A percentile compares a stretch with the other conserved stretches of the same genome.
These are phyloP conservation scores for Panorpa germanica DNA, from an alignment of 2,888 invertebrate species.

Conservation along the genomic window DNA sequence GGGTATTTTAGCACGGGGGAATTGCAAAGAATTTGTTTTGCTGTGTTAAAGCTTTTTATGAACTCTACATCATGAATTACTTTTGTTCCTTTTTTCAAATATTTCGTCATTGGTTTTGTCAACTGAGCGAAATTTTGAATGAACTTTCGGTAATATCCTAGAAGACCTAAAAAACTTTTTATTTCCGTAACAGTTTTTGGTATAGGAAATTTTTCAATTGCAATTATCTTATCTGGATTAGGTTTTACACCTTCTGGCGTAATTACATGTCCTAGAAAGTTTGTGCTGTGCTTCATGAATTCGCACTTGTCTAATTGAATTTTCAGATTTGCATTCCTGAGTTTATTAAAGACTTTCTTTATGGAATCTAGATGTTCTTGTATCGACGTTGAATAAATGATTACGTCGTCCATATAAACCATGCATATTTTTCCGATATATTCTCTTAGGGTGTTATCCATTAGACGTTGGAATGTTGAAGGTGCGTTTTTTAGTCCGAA, in stretches of 20 bases:
- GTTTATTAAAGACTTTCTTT: constrained; percentile 10
- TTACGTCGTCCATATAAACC: constrained; percentile 12
- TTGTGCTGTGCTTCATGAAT: constrained; percentile 12
- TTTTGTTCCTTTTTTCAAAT: constrained; percentile 9
- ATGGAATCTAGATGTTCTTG: constrained; percentile 12
- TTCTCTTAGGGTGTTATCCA: constrained; percentile 10
- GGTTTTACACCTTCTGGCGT: constrained; percentile 13
- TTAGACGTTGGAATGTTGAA: constrained; percentile 11
- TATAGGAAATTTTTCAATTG: constrained; percentile 11
- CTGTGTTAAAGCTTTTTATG: too few relatives aligned
- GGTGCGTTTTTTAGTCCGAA: constrained; percentile 12
- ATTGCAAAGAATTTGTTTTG: too few relatives aligned
- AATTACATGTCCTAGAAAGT: constrained; percentile 15
- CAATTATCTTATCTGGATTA: constrained; percentile 12
- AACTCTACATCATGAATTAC: too few relatives aligned
- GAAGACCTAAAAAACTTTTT: constrained; percentile 10
- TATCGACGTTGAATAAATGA: constrained; percentile 11
- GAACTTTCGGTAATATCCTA: constrained; percentile 11
- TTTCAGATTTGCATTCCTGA: constrained; percentile 10
- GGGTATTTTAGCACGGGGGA: constrained; percentile 18
- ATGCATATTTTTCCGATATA: too few relatives aligned
- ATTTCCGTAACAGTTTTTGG: constrained; percentile 12
- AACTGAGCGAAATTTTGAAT: constrained; percentile 6
- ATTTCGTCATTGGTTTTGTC: constrained; percentile 9
- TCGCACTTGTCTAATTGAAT: constrained; percentile 12